Percentiles rank a stretch among this genome's conserved stretches.
Evolutionary conservation across 2,888 invertebrate species (phyloP).

Genomic region (Hyppa rectilinea): DNA sequence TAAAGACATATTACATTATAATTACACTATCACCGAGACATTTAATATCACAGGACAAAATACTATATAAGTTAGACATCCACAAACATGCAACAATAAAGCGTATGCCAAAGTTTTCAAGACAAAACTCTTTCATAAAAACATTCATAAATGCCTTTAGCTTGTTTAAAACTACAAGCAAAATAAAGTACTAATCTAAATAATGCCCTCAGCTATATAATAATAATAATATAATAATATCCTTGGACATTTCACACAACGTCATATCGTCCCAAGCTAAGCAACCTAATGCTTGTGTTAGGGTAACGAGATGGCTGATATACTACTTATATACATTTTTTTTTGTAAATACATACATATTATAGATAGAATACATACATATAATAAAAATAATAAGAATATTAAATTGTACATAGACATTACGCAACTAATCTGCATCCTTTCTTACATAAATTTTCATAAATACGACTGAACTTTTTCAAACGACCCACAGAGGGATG

Average conservation of each 20-base stretch:
- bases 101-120: neutral
- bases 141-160: too few relatives aligned
- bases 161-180: neutral
- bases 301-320: too few relatives aligned
- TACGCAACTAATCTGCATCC: slow-evolving; percentile 33
- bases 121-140: neutral
- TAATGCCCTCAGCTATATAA: neutral
- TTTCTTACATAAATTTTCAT: slow-evolving; percentile 44
- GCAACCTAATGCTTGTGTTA: too few relatives aligned
- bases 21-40: neutral
- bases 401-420: slow-evolving; percentile 26
- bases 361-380: too few relatives aligned
- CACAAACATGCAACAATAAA: neutral
- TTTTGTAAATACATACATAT: too few relatives aligned
- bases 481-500: slow-evolving; percentile 54
- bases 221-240: too few relatives aligned
- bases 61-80: neutral
- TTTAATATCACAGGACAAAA: neutral
- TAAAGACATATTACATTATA: neutral
- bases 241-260: too few relatives aligned
- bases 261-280: too few relatives aligned
- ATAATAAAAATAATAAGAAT: neutral
- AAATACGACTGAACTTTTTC: slow-evolving; percentile 41
- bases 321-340: too few relatives aligned
- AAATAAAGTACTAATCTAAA: neutral